Evolutionary conservation across 2,888 invertebrate species (phyloP), one percentile per base, ranked within the genome.

Genomic region (Galeruca laticollis): DNA sequence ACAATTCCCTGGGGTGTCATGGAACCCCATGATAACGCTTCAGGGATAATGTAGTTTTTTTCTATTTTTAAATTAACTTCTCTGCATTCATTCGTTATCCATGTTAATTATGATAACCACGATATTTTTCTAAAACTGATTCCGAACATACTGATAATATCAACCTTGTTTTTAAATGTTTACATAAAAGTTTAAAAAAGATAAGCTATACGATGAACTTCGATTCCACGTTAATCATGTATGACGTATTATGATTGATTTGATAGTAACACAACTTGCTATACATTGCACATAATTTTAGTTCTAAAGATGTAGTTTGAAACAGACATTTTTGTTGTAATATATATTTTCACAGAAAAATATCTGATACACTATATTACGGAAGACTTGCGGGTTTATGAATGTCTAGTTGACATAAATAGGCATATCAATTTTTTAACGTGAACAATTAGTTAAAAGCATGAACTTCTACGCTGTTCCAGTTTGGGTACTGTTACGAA

Each of bases 201-300:
- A 47, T 47, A 47, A 47, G 20, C 6, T 40, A 13, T 20, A 59
- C 20, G 59, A 59, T 35, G 20, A 13, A 37, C 9, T 11, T 40
- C 40, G 59, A 59, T 59, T 59, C 9, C 9, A 37, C 40, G 18
- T 20, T 59, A 59, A 59, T 59, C 59, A 40, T 9, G 8, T 37
- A 13, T 18, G 21, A 59, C 37, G 15, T 59, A 59, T 59, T 18
- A 40, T 35, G 59, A 59, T 59, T 59, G 59, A 59, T 59, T 35
- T 35, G 59, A 20, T 59, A 37, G 13, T 37, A 56, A 5, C 52
- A 15, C 40, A 40, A 37, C 37, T 10, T 31, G 40, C 4, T 13
- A 20, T 20, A 8, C 13, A 52, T 52, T 26, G 47, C 10, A 18
- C 18, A 15, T 9, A 47, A 6, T 18, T 47, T 15, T 47, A 18